Conservation (phyloP, 2,888 invertebrate species). For the Busseola fusca region DNA sequence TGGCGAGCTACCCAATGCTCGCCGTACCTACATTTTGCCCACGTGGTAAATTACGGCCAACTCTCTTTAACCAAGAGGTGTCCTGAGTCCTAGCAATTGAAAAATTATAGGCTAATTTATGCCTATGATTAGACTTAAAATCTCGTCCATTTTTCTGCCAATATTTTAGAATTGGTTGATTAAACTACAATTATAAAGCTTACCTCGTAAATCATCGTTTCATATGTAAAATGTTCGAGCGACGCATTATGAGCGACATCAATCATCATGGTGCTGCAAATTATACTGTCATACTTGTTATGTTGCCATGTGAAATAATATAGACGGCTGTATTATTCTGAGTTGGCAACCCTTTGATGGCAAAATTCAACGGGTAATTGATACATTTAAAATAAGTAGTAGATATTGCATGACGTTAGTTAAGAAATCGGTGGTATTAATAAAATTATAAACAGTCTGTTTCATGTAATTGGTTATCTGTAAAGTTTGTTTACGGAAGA, state of each 20-base stretch:
- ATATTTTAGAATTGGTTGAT: constrained; percentile 35
- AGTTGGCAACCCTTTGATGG: constrained; percentile 5
- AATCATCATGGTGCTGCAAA: constrained; percentile 50
- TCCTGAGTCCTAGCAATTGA: background rate
- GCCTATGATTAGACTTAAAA: too few relatives aligned
- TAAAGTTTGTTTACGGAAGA: too few relatives aligned
- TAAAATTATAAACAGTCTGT: background rate
- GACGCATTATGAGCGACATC: constrained; percentile 50
- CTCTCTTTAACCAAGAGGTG: too few relatives aligned
- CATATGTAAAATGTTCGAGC: constrained; percentile 41
- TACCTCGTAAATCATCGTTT: constrained; percentile 49
- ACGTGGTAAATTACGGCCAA: background rate
- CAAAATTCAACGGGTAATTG: background rate
- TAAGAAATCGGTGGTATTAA: background rate
- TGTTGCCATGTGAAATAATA: constrained; percentile 32
- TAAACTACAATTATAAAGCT: constrained; percentile 48
- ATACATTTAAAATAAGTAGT: background rate
- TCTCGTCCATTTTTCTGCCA: constrained; percentile 1
- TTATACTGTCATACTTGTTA: constrained; percentile 45
- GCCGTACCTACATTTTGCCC: too few relatives aligned
- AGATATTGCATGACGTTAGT: background rate
- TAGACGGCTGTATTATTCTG: constrained; percentile 1
- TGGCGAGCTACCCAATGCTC: too few relatives aligned
- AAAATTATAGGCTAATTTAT: background rate
- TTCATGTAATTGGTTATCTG: background rate